Base-by-base conservation (phyloP, 2,797 vertebrate species). In the Falco berigora region DNA sequence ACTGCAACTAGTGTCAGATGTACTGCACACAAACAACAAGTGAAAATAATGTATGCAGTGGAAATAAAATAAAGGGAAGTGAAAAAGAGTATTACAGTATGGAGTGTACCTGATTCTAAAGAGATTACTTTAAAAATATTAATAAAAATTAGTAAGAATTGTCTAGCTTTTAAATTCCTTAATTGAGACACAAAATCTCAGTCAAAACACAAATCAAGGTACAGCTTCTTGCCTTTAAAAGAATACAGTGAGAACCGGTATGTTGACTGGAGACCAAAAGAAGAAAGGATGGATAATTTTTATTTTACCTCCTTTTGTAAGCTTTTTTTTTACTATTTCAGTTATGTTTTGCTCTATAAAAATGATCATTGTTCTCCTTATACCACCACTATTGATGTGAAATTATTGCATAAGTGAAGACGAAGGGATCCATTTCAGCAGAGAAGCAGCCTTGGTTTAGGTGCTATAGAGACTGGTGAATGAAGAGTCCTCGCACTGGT, bases 291-390 rank as follows among this genome's bases (percentile, higher is more conserved):
- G 67, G 69, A 92, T 80, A 9, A 53, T 91, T 95, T 96, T 83
- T 92, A 84, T 92, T 94, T 95, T 93, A 82, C 68, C 10, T 71
- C 23, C 72, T 83, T 95, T 87, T 79, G 42, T 80, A 76, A 76
- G 64, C 25, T 3, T 78, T 74, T 92, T 93, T 92, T 93, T 88
- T 67, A 63, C 22, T 77, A 25, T 92, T 92, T 87, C 24, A 8
- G 46, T 93, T 90, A 82, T 30, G 15, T 52, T 95, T 92, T 89
- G 23, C 62, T 66, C 61, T 40, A 68, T 69, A 81, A 93, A 95
- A 88, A 50, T 0, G 1, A 62, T 79, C 58, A 82, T 82, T 82
- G 89, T 92, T 91, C 72, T 69, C 28, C n/a, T 89, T 0, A 1
- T 86, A 72, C 20, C 21, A 8, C 42, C 0, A 4, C 34, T 72